Conservation (phyloP, 2,888 invertebrate genomes). For the Congeria kusceri region DNA sequence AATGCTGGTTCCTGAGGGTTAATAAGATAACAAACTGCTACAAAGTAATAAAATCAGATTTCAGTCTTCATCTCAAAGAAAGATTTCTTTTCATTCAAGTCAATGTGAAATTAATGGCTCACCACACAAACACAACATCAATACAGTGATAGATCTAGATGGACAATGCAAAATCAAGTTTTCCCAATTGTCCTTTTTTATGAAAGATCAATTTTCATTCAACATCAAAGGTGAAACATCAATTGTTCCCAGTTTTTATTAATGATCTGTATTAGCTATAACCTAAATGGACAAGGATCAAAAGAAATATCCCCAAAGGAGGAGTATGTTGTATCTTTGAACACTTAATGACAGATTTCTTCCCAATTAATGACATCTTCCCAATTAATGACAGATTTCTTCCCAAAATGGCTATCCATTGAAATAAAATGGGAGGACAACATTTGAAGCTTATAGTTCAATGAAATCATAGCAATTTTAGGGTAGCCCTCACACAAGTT, state of each 20-base stretch:
- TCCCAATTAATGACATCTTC: no score
- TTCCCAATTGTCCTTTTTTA: conserved; percentile 34
- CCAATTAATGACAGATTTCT: conserved; percentile 41
- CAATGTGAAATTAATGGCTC: conserved; percentile 29
- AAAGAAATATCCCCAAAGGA: conserved; percentile 29
- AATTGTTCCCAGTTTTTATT: conserved; percentile 42
- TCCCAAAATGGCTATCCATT: no score
- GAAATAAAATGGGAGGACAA: no score
- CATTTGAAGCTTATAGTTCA: no score
- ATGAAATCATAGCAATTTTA: no score
- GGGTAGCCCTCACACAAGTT: no score
- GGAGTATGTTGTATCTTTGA: conserved; percentile 41
- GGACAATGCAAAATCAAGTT: conserved; percentile 38
- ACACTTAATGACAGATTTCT: conserved; percentile 49
- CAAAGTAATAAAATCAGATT: neutral
- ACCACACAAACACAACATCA: conserved; percentile 31
- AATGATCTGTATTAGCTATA: conserved; percentile 51
- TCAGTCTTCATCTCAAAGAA: conserved; percentile 4
- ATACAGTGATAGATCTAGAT: conserved; percentile 39
- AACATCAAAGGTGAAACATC: conserved; percentile 33
- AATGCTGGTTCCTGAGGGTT: no score
- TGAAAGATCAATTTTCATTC: conserved; percentile 50
- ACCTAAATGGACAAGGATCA: conserved; percentile 43
- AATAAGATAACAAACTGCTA: no score
- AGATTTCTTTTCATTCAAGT: neutral